Evolutionary conservation across 2,888 invertebrate genomes (phyloP).

Genomic region (Ormyrus rosae): DNA sequence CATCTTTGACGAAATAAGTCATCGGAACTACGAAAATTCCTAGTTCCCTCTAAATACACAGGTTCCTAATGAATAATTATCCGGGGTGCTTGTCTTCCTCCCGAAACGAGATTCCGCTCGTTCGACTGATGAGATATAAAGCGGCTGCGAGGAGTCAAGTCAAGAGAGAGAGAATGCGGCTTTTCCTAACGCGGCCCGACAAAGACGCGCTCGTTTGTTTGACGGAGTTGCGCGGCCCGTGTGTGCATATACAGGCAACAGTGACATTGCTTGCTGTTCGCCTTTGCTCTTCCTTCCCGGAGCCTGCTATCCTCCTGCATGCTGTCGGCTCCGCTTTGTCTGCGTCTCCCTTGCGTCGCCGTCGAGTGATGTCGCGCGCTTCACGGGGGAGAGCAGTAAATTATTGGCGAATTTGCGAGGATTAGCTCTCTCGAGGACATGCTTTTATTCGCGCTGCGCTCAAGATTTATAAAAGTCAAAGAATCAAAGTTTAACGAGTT

Average conservation of each 20-base stretch:
- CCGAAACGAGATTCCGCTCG: slow-evolving; percentile 1
- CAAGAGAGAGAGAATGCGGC: too few relatives aligned
- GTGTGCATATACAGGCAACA: not conserved
- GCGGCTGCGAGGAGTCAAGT: not conserved
- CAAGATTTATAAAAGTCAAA: too few relatives aligned
- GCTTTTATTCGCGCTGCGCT: too few relatives aligned
- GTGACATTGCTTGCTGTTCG: slow-evolving; percentile 21
- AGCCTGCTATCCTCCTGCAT: not conserved
- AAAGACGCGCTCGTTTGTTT: slow-evolving; percentile 30
- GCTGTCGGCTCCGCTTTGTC: not conserved
- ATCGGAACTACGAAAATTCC: too few relatives aligned
- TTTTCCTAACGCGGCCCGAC: slow-evolving; percentile 13
- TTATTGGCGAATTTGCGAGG: not conserved
- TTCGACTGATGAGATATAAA: slow-evolving; percentile 12
- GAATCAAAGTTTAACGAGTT: too few relatives aligned
- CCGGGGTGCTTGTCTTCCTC: not conserved
- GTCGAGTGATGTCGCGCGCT: not conserved
- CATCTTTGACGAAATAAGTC: too few relatives aligned
- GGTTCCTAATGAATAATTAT: not conserved
- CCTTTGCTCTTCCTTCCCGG: slow-evolving; percentile 11
- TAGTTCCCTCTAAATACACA: too few relatives aligned
- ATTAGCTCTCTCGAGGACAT: too few relatives aligned
- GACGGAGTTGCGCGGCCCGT: not conserved
- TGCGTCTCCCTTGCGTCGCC: not conserved
- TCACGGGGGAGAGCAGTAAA: not conserved